A percentile compares a stretch with the other conserved stretches of the same genome.
Evolutionary conservation across 2,113 vertebrate genomes (phyloP).

Genomic region (Zeus faber): DNA sequence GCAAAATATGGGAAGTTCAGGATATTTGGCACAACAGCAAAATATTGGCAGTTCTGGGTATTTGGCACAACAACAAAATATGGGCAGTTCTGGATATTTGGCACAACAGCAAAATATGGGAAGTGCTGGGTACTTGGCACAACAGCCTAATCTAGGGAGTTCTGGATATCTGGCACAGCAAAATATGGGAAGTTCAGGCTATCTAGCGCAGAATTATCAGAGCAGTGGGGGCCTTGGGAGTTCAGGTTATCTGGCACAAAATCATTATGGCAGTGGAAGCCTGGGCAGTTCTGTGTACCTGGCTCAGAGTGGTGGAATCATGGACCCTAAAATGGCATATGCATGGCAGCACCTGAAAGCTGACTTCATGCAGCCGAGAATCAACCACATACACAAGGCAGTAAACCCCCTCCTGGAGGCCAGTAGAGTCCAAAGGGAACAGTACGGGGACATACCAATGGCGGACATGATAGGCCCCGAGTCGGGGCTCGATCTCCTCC

Average conservation of each 20-base stretch:
- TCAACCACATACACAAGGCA: constrained; percentile 83
- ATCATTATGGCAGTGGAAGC: constrained; percentile 69
- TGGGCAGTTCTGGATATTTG: constrained; percentile 58
- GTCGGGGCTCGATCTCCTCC: constrained; percentile 71
- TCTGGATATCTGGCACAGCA: constrained; percentile 55
- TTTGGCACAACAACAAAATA: constrained; percentile 54
- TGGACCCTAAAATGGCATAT: constrained; percentile 81
- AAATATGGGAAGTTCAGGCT: constrained; percentile 62
- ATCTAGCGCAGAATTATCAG: constrained; percentile 65
- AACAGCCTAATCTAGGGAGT: constrained; percentile 39
- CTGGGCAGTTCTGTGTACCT: constrained; percentile 64
- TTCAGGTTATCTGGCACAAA: constrained; percentile 69
- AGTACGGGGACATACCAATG: constrained; percentile 67
- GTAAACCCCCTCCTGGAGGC: constrained; percentile 67
- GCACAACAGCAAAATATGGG: constrained; percentile 57
- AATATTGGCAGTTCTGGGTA: constrained; percentile 60
- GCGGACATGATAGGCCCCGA: constrained; percentile 66
- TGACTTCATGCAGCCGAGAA: constrained; percentile 83
- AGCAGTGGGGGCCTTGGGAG: constrained; percentile 59
- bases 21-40: constrained; percentile 47
- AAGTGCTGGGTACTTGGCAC: constrained; percentile 56
- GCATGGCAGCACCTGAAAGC: constrained; percentile 87
- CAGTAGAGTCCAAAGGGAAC: constrained; percentile 64
- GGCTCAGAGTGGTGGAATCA: constrained; percentile 65
- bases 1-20: constrained; percentile 37